Conservation (phyloP, 2,888 invertebrate species). For the Sepioteuthis lessoniana region DNA sequence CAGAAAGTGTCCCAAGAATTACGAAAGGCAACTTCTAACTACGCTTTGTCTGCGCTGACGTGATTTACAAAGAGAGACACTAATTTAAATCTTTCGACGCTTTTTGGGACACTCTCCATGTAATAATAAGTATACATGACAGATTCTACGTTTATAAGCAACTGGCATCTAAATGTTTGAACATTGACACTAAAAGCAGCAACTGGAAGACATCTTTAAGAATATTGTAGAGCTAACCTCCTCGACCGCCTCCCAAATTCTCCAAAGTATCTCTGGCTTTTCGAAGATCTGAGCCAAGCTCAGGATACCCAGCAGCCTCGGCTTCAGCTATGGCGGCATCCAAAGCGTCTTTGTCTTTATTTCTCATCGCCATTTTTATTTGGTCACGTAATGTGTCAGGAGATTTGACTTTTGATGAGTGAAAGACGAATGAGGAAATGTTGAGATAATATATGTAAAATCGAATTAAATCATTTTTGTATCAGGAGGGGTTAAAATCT, state of each 20-base stretch:
- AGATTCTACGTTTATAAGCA: not conserved
- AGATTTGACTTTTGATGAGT: not conserved
- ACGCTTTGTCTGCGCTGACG: too few relatives aligned
- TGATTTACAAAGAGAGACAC: too few relatives aligned
- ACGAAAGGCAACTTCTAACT: too few relatives aligned
- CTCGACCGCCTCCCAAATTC: not conserved
- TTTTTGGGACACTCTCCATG: not conserved
- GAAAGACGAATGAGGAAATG: not conserved
- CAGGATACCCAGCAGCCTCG: not conserved
- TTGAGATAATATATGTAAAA: too few relatives aligned
- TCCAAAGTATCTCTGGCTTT: not conserved
- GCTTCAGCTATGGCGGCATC: not conserved
- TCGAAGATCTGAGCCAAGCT: not conserved
- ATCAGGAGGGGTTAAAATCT: too few relatives aligned
- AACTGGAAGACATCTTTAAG: not conserved
- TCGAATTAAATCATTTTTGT: too few relatives aligned
- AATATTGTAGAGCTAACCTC: not conserved
- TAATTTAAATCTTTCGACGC: not conserved
- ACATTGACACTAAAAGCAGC: not conserved
- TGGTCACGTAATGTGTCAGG: not conserved
- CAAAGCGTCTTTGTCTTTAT: not conserved
- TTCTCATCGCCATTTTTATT: slow-evolving; percentile 18
- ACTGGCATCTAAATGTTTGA: not conserved
- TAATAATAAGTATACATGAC: not conserved
- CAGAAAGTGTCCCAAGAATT: too few relatives aligned